phyloP scores from a whole-genome alignment of 2,113 vertebrate genomes.

The Stictonetta naevosa region DNA sequence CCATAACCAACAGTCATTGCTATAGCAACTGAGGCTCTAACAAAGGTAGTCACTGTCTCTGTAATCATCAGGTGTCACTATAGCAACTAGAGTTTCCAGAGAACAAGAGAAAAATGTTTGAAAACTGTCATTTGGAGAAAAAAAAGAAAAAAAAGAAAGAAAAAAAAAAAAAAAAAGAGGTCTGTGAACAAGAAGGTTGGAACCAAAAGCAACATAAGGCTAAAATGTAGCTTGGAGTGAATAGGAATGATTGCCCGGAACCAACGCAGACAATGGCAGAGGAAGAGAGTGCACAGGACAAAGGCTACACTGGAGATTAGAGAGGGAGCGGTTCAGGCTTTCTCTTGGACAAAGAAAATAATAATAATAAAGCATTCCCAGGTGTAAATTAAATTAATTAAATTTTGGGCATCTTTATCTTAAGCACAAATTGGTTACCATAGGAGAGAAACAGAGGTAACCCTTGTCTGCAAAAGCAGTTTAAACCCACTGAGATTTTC shows the following conservation, averaged over 20 bases:
- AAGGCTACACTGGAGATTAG: neutral
- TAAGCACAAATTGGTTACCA: neutral
- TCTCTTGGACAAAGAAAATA: neutral
- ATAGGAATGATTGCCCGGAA: slow-evolving; percentile 45
- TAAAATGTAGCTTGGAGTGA: slow-evolving; percentile 36
- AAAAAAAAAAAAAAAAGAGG: neutral
- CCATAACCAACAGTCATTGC: slow-evolving; percentile 72
- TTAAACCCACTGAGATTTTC: neutral
- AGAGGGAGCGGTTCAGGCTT: neutral
- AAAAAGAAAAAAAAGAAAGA: neutral
- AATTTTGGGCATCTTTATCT: neutral
- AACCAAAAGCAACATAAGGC: slow-evolving; percentile 40
- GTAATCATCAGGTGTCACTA: slow-evolving; percentile 79
- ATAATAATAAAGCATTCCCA: neutral
- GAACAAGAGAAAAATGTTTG: slow-evolving; percentile 69
- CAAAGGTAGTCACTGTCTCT: slow-evolving; percentile 76
- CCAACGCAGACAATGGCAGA: neutral
- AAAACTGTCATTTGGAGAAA: slow-evolving; percentile 71
- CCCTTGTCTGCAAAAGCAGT: neutral
- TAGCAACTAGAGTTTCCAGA: slow-evolving; percentile 79
- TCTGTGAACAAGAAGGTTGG: slow-evolving; percentile 28
- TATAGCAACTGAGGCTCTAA: slow-evolving; percentile 76
- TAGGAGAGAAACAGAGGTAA: neutral
- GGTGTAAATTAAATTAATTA: neutral
- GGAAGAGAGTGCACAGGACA: slow-evolving; percentile 3